These are phyloP conservation scores for Pseudolaguvia tuberculata DNA, from an alignment of 2,113 vertebrate species.

Conservation along the genomic window DNA sequence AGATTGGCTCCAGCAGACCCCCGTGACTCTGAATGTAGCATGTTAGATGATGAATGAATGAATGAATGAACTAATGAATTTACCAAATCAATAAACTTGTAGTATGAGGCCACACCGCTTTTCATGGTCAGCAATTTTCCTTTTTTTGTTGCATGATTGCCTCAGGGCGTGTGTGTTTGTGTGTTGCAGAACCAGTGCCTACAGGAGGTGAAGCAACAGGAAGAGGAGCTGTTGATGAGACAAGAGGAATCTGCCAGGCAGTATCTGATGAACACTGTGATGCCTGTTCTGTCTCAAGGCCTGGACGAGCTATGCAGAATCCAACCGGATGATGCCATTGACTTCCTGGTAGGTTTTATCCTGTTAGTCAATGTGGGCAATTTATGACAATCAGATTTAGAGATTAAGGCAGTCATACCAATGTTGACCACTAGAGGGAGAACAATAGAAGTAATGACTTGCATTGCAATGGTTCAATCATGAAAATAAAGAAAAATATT, in stretches of 20 bases:
- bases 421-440: too few species aligned
- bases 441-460: too few species aligned
- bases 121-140: not conserved
- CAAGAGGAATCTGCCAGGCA: slow-evolving; percentile 72
- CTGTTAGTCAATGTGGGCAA: too few species aligned
- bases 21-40: too few species aligned
- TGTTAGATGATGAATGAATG: too few species aligned
- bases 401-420: too few species aligned
- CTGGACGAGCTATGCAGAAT: slow-evolving; percentile 77
- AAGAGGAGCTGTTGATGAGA: slow-evolving; percentile 73
- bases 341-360: slow-evolving; percentile 80
- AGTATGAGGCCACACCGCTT: not conserved
- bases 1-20: too few species aligned
- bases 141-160: not conserved
- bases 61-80: too few species aligned
- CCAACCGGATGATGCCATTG: slow-evolving; percentile 79
- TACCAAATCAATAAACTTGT: too few species aligned
- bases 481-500: too few species aligned
- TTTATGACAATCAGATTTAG: too few species aligned
- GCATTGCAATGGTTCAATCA: too few species aligned
- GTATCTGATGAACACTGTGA: slow-evolving; percentile 81
- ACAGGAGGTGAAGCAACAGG: slow-evolving; percentile 72
- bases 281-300: slow-evolving; percentile 82
- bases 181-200: slow-evolving; percentile 64
- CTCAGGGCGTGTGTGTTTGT: not conserved